Evolutionary conservation across 2,888 invertebrate genomes (phyloP), one percentile per base, ranked within the genome.

Genomic region (Zonitis immaculata): DNA sequence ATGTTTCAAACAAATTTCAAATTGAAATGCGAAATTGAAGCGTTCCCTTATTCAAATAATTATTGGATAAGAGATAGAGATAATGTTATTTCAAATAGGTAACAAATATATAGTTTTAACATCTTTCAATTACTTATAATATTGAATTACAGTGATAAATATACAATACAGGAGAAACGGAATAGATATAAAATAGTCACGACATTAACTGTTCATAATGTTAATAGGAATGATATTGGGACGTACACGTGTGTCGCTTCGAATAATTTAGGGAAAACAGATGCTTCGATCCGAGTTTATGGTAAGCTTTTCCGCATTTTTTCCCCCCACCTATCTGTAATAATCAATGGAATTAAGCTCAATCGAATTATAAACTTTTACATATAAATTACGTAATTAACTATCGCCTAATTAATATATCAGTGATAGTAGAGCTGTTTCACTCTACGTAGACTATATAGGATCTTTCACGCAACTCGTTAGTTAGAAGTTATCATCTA

Each of bases 231-330:
- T 56, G 88, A 88, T 70, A 76, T 83, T 39, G 87, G 85, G 4
- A 82, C 82, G 2, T 88, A 87, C 71, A 84, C 82, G 44, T 89
- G 89, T 68, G 81, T 86, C 1, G 84, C 87, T 1, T 82, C 84
- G 7, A 88, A 89, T 65, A 83, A 84, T 8, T 78, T 87, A 73
- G 88, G 88, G 3, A 84, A 82, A 67, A 81, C 85, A 1, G 85
- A 87, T 64, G 85, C 85, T 26, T 84, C 83, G 16, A 78, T 87
- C 53, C 76, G 86, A 59, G 76, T 89, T 44, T 86, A 86, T 68
- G 86, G 88, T 87, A 74, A 79, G 77, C 65, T 35, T 47, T 14
- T 16, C 14, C 44, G 44, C 45, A 30, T 12, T 14, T 32, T 30
- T 30, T 30, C 55, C n/a, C n/a, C n/a, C n/a, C n/a, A n/a, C n/a